phyloP scores from a whole-genome alignment of 2,113 vertebrate genomes.

The Narcine bancroftii region DNA sequence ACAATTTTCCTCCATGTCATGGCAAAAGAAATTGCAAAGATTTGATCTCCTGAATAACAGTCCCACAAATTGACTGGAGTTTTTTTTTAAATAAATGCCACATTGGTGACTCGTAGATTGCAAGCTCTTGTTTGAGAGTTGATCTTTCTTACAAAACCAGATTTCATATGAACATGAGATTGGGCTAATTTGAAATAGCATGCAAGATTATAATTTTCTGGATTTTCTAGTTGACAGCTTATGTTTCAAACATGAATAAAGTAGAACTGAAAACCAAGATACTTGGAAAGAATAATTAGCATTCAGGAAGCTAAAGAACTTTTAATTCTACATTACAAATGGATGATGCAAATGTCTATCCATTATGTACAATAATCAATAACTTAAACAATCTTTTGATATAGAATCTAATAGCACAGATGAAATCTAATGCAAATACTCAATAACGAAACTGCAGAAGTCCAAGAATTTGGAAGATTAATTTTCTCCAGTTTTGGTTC shows the following conservation, averaged over 20 bases:
- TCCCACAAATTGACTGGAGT: too few relatives aligned
- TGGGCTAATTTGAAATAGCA: background rate
- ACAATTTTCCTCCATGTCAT: background rate
- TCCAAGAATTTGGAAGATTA: background rate
- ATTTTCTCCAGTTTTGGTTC: conserved; percentile 11
- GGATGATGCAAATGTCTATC: background rate
- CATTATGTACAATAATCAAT: background rate
- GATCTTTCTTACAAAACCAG: background rate
- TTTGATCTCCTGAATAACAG: too few relatives aligned
- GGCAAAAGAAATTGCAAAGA: background rate
- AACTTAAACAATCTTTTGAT: background rate
- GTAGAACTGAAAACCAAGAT: background rate
- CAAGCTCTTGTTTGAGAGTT: too few relatives aligned
- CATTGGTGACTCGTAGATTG: too few relatives aligned
- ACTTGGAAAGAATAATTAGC: background rate
- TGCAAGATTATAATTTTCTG: background rate
- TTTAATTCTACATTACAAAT: conserved; percentile 16
- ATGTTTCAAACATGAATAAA: background rate
- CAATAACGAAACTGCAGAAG: background rate
- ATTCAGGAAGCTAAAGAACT: background rate
- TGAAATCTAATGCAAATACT: background rate
- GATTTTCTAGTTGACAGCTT: background rate
- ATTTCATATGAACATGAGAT: background rate
- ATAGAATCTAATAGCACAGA: background rate
- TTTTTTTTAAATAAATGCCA: background rate